phyloP scores from a whole-genome alignment of 2,113 vertebrate species.

The Heterotis niloticus region DNA sequence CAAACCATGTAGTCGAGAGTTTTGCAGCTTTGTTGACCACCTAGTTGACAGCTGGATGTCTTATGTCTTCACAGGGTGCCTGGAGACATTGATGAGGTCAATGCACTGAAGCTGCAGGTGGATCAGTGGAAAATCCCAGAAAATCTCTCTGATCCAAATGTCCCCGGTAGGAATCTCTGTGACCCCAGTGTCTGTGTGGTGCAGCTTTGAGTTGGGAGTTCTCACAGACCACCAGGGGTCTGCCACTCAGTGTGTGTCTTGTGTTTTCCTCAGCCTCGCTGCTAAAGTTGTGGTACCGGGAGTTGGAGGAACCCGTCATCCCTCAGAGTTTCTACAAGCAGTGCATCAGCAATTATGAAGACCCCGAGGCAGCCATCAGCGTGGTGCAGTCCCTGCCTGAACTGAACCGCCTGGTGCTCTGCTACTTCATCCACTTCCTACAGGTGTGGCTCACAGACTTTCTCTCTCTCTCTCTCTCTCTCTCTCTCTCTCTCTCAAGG shows the following conservation, averaged over 20 bases:
- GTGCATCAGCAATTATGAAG: slow-evolving; percentile 72
- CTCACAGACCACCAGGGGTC: too few relatives aligned
- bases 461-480: not conserved
- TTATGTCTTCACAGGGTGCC: slow-evolving; percentile 60
- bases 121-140: slow-evolving; percentile 75
- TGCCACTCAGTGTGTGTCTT: too few relatives aligned
- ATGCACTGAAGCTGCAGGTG: slow-evolving; percentile 72
- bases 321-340: slow-evolving; percentile 72
- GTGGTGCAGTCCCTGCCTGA: slow-evolving; percentile 71
- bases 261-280: slow-evolving; percentile 60
- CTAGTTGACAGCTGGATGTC: slow-evolving; percentile 10
- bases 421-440: slow-evolving; percentile 76
- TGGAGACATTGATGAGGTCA: slow-evolving; percentile 77
- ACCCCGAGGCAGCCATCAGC: slow-evolving; percentile 64
- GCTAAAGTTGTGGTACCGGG: slow-evolving; percentile 74
- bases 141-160: slow-evolving; percentile 66
- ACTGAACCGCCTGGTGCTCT: slow-evolving; percentile 70
- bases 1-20: not conserved
- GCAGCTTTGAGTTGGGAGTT: too few relatives aligned
- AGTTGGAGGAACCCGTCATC: slow-evolving; percentile 74
- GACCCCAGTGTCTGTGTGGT: not conserved
- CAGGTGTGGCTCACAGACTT: slow-evolving; percentile 55
- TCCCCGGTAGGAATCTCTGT: slow-evolving; percentile 59
- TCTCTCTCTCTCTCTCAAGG: not conserved
- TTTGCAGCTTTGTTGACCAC: not conserved